A percentile compares a stretch with the other conserved stretches of the same genome.
phyloP scores from a whole-genome alignment of 2,888 invertebrate species.

The Philhelius pedissequus region DNA sequence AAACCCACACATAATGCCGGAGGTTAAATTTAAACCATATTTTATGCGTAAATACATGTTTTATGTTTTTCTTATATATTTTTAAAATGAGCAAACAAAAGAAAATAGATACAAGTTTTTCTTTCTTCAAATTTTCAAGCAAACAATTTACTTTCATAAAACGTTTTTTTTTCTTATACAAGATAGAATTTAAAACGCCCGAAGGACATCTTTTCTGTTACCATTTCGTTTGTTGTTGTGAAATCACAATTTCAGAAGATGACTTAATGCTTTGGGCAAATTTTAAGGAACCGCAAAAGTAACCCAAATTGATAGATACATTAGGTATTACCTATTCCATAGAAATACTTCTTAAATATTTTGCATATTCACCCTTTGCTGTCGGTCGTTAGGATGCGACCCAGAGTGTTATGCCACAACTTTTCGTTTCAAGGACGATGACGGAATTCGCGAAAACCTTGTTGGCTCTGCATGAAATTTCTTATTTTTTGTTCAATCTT shows the following conservation, averaged over 20 bases:
- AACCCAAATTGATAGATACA: not conserved
- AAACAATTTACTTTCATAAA: constrained; percentile 55
- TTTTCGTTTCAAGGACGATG: not conserved
- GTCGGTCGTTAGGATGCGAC: constrained; percentile 34
- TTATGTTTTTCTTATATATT: not conserved
- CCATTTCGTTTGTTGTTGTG: not conserved
- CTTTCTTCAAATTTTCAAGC: constrained; percentile 13
- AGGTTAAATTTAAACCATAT: constrained; percentile 26
- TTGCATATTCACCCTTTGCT: constrained; percentile 29
- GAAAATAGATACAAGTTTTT: not conserved
- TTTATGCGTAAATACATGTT: not conserved
- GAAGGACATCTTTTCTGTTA: constrained; percentile 1
- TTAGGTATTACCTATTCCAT: not conserved
- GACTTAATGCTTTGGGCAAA: constrained; percentile 35
- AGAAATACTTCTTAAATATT: not conserved
- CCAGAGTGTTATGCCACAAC: constrained; percentile 35
- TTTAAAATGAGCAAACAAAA: not conserved
- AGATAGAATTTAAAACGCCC: not conserved
- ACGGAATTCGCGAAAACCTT: not conserved
- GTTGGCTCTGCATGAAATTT: not conserved
- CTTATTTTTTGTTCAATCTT: not conserved
- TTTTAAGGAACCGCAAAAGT: not conserved
- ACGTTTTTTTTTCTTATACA: constrained; percentile 9
- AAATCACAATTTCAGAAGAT: constrained; percentile 20
- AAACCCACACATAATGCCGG: not conserved